Base-by-base conservation (phyloP, 2,113 vertebrate species). In the Mirounga angustirostris region DNA sequence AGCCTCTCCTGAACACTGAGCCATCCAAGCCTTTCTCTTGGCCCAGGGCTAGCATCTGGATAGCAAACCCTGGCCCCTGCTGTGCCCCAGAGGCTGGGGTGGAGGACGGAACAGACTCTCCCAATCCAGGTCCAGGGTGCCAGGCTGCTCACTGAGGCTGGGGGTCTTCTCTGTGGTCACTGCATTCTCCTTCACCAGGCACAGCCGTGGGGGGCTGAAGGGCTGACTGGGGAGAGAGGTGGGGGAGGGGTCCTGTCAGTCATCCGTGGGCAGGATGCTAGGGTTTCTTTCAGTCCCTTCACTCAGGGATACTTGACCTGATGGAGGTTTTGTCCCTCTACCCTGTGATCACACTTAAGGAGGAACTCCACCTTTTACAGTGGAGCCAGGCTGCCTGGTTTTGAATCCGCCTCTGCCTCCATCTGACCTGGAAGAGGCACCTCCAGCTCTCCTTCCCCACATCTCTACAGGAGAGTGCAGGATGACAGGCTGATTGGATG, bases 121-220 rank as follows among this genome's bases (percentile, higher is more conserved):
- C 2, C 0, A 5, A 13, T 33, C 24, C 28, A 5, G 30, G 18
- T 94, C 22, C 56, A 13, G 19, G 30, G 52, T 33, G 5, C 9
- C 33, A 30, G 46, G n/a, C 52, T 4, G 46, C 12, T 97, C 89
- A 97, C 19, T 92, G 82, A 61, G 67, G 10, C 36, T 46, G 69
- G 11, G 67, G 6, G 4, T 95, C 79, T 19, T 90, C 61, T 80
- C 2, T 19, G 2, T 36, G 5, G 30, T 96, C 67, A 7, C 74
- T 56, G 87, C 43, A 26, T 78, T 12, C 67, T 81, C 4, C 82
- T 95, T 36, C 79, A n/a, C 14, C 36, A 16, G 93, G n/a, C 8
- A 0, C 10, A 13, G 69, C 91, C 3, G 2, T 28, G 2, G 83
- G 26, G 5, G 76, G 81, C 22, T 84, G 76, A 1, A 50, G 73